phyloP scores from a whole-genome alignment of 2,888 invertebrate genomes.

The Eupithecia exiguata region DNA sequence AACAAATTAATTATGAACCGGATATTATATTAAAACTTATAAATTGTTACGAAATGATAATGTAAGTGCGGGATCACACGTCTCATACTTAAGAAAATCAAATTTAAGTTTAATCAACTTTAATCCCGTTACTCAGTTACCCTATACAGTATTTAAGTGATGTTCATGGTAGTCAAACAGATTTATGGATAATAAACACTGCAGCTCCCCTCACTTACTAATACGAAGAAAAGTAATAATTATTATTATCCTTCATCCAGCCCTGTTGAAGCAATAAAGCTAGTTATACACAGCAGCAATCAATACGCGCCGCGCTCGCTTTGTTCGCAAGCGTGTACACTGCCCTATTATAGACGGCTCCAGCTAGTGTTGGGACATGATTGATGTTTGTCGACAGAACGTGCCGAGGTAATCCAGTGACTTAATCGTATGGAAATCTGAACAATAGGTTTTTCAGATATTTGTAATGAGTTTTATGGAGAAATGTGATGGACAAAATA shows the following conservation, averaged over 20 bases:
- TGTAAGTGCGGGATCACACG: too few species aligned
- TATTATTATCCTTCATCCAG: constrained; percentile 14
- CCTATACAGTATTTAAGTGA: background rate
- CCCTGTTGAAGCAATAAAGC: constrained; percentile 29
- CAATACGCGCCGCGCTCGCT: constrained; percentile 57
- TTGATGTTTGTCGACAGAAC: constrained; percentile 40
- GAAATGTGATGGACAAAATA: background rate
- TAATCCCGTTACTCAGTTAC: background rate
- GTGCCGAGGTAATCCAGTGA: background rate
- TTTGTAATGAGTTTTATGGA: background rate
- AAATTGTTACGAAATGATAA: too few species aligned
- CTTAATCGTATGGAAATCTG: background rate
- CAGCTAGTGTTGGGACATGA: constrained; percentile 53
- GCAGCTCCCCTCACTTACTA: background rate
- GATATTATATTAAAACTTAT: too few species aligned
- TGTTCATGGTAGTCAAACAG: background rate
- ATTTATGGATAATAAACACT: background rate
- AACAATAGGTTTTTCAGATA: background rate
- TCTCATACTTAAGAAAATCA: too few species aligned
- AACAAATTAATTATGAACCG: too few species aligned
- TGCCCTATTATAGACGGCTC: constrained; percentile 69
- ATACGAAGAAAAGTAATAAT: background rate
- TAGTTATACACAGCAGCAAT: constrained; percentile 42
- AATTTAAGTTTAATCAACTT: too few species aligned
- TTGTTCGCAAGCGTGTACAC: constrained; percentile 72